Base-by-base conservation (phyloP, 2,888 invertebrate genomes). In the Axea sp. region DNA sequence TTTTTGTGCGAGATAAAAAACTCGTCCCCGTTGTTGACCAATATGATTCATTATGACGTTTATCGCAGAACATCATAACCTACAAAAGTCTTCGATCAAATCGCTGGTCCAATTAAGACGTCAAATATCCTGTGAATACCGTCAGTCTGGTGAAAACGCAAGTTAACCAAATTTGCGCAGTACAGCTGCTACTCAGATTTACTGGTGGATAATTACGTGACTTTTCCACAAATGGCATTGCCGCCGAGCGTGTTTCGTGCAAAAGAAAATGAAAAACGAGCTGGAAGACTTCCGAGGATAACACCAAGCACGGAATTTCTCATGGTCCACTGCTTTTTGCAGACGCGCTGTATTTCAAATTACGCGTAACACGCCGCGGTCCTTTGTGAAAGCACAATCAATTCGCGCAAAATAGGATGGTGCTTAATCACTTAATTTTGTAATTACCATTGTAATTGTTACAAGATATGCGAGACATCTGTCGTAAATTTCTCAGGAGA, bases 101-200 rank as follows among this genome's bases (percentile, higher is more conserved):
- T 65, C 64, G 33, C 43, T 65, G 76, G 73, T 76, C 84, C 84
- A 85, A 86, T 87, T 84, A 86, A 87, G 86, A 85, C 84, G 82
- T 85, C 85, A 84, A 81, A 78, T 79, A 43, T 41, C 30, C 79
- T 80, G 82, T 80, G 76, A 81, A 76, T 71, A 71, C 71, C 68
- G 47, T 69, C 51, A 55, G 39, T 41, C 26, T 19, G 57, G 73
- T 57, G 77, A 78, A 80, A 77, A 73, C 78, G 77, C 62, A 69
- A 73, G 73, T 55, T 30, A 37, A 43, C 28, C 55, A 83, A 86
- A 85, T 83, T 84, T 83, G 84, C 84, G 79, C 77, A 78, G 78
- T 75, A 75, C 83, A 83, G 84, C 84, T 83, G 84, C 84, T 82
- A 83, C 74, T 80, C 83, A 84, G 86, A 86, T 86, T 86, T 85